phyloP scores from a whole-genome alignment of 2,888 invertebrate species.

The Plebejus argus region DNA sequence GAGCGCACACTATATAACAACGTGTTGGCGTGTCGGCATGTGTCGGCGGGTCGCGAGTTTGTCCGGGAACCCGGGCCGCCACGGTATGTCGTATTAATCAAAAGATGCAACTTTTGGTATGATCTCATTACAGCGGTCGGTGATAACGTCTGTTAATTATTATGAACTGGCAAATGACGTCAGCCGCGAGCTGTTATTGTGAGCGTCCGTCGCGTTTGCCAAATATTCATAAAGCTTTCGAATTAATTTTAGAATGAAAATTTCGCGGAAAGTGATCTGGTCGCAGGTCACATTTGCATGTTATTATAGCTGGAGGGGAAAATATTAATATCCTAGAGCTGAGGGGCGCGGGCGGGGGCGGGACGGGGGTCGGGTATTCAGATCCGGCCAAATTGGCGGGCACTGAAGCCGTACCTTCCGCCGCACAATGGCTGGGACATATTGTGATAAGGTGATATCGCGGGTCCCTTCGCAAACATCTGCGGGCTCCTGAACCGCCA shows the following conservation, averaged over 20 bases:
- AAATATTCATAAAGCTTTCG: background rate
- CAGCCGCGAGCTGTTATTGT: background rate
- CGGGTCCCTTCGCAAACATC: background rate
- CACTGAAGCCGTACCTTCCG: background rate
- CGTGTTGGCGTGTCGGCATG: background rate
- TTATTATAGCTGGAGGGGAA: background rate
- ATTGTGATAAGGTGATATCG: conserved; percentile 20
- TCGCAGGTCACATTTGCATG: conserved; percentile 10
- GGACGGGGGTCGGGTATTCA: background rate
- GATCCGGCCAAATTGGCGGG: background rate
- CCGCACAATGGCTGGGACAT: background rate
- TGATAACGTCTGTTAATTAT: background rate
- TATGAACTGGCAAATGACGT: background rate
- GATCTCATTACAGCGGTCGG: conserved; percentile 5
- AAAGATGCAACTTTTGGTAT: background rate
- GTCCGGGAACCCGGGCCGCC: background rate
- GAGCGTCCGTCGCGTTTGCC: background rate
- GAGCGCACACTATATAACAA: background rate
- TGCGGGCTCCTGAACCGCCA: background rate
- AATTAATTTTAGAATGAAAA: background rate
- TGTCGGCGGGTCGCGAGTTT: background rate
- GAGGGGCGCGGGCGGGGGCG: background rate
- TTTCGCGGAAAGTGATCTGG: background rate
- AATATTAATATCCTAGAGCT: background rate
- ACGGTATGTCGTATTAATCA: background rate